Evolutionary conservation across 2,888 invertebrate species (phyloP).

Genomic region (Polymixis flavicincta): DNA sequence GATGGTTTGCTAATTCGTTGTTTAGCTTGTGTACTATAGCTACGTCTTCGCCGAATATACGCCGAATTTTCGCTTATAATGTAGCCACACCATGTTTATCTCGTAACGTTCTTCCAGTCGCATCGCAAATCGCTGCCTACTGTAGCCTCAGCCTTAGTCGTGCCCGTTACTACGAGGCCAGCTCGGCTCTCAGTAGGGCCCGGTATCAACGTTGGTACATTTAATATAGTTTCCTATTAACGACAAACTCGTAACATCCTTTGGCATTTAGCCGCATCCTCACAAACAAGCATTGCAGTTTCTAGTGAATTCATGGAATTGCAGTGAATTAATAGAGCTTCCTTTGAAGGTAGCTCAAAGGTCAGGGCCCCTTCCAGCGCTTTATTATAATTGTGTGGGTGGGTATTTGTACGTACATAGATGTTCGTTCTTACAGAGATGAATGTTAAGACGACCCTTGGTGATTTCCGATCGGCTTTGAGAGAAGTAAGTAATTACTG

Average conservation of each 20-base stretch:
- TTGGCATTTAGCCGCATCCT: neutral
- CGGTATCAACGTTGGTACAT: neutral
- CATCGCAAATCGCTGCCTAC: constrained; percentile 6
- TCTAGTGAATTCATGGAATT: neutral
- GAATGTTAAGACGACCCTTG: too few species aligned
- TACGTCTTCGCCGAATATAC: too few species aligned
- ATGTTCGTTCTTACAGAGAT: neutral
- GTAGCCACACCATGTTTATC: neutral
- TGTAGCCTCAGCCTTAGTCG: constrained; percentile 1
- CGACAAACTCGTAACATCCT: neutral
- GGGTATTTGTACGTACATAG: neutral
- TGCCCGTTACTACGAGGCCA: too few species aligned
- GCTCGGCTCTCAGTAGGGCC: too few species aligned
- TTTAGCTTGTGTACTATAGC: too few species aligned
- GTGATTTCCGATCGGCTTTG: too few species aligned
- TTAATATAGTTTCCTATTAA: neutral
- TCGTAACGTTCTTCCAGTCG: constrained; percentile 12
- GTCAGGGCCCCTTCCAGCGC: neutral
- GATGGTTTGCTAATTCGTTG: neutral
- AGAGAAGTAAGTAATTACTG: neutral
- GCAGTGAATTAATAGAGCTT: neutral
- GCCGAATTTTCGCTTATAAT: too few species aligned
- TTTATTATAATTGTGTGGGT: neutral
- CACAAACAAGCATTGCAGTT: neutral
- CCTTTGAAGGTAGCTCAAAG: neutral